Evolutionary conservation across 2,797 vertebrate genomes (phyloP).

Genomic region (Chloroceryle inda): DNA sequence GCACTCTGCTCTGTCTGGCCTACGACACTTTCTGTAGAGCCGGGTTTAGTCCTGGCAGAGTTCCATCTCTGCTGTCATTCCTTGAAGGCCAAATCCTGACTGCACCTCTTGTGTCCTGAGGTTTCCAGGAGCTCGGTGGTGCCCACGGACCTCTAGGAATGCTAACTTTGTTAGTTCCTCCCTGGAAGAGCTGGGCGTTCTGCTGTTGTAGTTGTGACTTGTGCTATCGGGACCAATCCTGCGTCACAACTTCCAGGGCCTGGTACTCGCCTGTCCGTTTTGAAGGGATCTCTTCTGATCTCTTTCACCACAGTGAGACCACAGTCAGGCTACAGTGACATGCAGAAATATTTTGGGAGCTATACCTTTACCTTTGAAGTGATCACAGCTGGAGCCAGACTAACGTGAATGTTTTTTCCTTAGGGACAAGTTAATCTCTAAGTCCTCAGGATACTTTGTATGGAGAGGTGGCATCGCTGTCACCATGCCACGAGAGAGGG

Average conservation of each 20-base stretch:
- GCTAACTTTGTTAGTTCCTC: not conserved
- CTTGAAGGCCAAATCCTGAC: not conserved
- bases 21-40: not conserved
- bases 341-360: not conserved
- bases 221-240: not conserved
- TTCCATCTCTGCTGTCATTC: rapidly evolving
- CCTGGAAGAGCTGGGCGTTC: not conserved
- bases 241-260: not conserved
- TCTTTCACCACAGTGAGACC: rapidly evolving
- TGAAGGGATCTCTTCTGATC: not conserved
- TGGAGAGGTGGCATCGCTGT: not conserved
- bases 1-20: not conserved
- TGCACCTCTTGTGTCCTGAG: not conserved
- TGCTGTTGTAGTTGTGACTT: not conserved
- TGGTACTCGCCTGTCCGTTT: not conserved
- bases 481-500: rapidly evolving
- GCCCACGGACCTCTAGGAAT: not conserved
- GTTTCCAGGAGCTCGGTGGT: not conserved
- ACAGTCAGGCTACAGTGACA: not conserved
- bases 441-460: not conserved
- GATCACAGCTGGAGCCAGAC: not conserved
- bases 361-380: not conserved
- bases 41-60: not conserved
- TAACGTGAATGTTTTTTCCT: not conserved
- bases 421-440: not conserved